Conservation (phyloP, 2,797 vertebrate species). For the Rhinichthys osculus region DNA sequence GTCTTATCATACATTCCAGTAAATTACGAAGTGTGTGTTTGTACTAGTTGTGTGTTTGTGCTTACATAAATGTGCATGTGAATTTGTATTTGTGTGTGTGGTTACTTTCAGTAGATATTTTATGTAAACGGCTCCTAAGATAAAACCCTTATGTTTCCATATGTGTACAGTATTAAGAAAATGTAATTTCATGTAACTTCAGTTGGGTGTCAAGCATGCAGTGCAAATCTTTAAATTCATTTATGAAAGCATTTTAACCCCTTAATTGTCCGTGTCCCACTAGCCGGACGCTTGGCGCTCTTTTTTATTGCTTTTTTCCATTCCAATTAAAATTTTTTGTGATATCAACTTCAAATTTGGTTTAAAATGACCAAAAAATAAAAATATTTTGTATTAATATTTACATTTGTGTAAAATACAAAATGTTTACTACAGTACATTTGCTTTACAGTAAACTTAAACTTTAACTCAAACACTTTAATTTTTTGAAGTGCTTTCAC, state of each 20-base stretch:
- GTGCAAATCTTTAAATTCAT: not conserved
- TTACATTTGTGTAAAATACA: not conserved
- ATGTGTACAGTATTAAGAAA: no score
- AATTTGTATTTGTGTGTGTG: not conserved
- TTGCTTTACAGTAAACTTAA: not conserved
- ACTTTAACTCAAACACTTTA: no score
- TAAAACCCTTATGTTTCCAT: not conserved
- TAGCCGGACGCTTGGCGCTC: not conserved
- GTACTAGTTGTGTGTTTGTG: conserved; percentile 1
- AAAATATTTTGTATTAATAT: not conserved
- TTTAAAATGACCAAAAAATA: not conserved
- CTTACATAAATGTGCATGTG: not conserved
- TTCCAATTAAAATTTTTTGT: not conserved
- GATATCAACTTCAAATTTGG: not conserved
- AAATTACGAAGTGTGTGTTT: conserved; percentile 28
- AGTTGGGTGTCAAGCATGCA: no score
- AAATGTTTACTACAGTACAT: not conserved
- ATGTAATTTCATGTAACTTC: no score
- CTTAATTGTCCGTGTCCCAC: not conserved
- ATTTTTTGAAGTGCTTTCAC: not conserved
- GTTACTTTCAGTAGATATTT: not conserved
- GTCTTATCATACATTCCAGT: conserved; percentile 54
- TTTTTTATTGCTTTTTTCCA: not conserved
- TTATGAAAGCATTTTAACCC: not conserved
- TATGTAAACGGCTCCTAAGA: not conserved